These are phyloP conservation scores for Porites cylindrica DNA, from an alignment of 92 coral and sea anemone species.

Conservation along the genomic window DNA sequence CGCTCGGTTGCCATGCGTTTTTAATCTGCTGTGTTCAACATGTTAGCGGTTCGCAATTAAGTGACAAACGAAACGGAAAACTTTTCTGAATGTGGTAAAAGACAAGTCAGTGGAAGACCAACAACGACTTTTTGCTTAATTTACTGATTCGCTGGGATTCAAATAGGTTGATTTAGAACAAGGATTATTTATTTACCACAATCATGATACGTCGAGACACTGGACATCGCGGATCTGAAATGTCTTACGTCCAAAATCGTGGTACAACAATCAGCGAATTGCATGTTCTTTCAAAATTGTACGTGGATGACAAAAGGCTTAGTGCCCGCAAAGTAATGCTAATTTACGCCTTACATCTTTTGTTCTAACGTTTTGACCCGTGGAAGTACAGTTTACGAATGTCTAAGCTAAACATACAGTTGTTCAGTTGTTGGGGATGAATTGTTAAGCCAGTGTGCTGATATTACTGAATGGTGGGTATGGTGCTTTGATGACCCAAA, in stretches of 20 bases:
- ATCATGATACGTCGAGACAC: conserved; percentile 8
- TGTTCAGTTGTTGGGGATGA: conserved; percentile 22
- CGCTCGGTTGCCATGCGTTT: neutral
- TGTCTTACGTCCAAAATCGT: neutral
- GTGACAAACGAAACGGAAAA: neutral
- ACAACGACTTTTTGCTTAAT: too few relatives aligned
- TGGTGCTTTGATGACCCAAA: neutral
- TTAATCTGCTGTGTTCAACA: neutral
- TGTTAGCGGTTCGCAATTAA: neutral
- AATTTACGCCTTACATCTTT: conserved; percentile 18
- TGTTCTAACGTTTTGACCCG: conserved; percentile 23
- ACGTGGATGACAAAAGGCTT: conserved; percentile 7
- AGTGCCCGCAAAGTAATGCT: conserved; percentile 16
- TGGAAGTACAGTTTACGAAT: conserved; percentile 23
- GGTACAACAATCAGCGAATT: conserved; percentile 20
- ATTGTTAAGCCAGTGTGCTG: neutral
- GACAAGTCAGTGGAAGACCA: too few relatives aligned
- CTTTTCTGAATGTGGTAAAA: neutral
- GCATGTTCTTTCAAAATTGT: neutral
- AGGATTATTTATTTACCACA: conserved; percentile 11
- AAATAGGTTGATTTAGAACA: conserved; percentile 16
- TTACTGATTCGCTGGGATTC: neutral
- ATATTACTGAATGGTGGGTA: neutral
- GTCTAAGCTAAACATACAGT: conserved; percentile 25
- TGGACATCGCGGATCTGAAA: neutral